Base-by-base conservation (phyloP, 1,140 invertebrate genomes). In the Drosophila sulfurigaster region DNA sequence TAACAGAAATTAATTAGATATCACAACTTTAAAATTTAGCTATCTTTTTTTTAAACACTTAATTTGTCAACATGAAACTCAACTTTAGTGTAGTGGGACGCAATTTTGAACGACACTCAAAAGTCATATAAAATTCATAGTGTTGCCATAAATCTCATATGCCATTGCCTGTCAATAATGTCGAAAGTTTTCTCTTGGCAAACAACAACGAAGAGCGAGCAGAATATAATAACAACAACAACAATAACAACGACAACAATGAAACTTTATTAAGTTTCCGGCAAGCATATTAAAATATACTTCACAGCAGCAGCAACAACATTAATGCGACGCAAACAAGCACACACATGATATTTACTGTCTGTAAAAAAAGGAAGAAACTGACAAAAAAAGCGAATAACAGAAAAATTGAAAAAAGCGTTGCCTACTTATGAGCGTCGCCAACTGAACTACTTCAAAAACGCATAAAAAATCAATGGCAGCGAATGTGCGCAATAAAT, bases 401-500 rank as follows among this genome's bases (percentile, higher is more conserved):
- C 20, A 66, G 43, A 49, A 35, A 77, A 70, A 87, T 68, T 76
- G 67, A 74, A 73, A 86, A 88, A 75, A 76, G 38, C 58, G 79
- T 80, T 63, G 77, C 62, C 52, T 75, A 86, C 79, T 86, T 86
- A 79, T 83, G 66, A 25, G 79, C 52, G 76, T 46, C 51, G 52
- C 51, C 58, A 71, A 80, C 68, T 71, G 77, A 83, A 83, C 81
- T 82, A 81, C 81, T 83, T 83, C 75, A 89, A 88, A 88, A 85
- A 79, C 64, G 81, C 81, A 89, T 89, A 85, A 85, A 88, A 89
- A 88, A 89, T 89, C 85, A 88, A 89, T 89, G 81, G 78, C 81
- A 76, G 58, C 77, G 70, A 82, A 88, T 88, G 83, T 89, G 85
- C 81, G 81, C 83, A 80, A 88, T 87, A 87, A 87, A 83, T 87